Evolutionary conservation across 2,888 invertebrate species (phyloP).

Genomic region (Ctenicera cuprea): DNA sequence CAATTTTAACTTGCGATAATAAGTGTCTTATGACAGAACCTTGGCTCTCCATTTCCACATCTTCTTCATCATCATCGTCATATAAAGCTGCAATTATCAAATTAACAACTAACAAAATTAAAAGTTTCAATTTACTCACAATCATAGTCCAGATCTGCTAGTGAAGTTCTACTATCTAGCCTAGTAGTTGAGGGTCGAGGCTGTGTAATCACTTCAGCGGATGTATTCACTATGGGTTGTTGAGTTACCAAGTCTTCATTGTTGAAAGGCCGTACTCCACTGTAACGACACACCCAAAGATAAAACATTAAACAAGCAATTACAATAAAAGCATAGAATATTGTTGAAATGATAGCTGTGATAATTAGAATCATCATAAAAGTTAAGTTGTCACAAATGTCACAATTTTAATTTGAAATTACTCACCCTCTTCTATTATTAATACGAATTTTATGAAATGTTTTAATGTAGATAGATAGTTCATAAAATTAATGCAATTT

Average conservation of each 20-base stretch:
- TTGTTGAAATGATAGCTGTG: not conserved
- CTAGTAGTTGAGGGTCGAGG: slow-evolving; percentile 11
- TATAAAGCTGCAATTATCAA: slow-evolving; percentile 83
- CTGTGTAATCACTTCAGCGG: not conserved
- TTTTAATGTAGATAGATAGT: too few relatives aligned
- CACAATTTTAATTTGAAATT: not conserved
- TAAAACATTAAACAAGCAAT: not conserved
- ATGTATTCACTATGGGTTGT: slow-evolving; percentile 9
- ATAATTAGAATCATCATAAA: not conserved
- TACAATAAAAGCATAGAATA: not conserved
- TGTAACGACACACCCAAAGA: not conserved
- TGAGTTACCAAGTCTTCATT: slow-evolving; percentile 20
- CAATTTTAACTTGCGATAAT: slow-evolving; percentile 97
- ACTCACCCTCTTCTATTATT: not conserved
- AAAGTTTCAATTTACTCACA: slow-evolving; percentile 40
- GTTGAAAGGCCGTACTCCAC: slow-evolving; percentile 22
- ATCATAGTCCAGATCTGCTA: slow-evolving; percentile 47
- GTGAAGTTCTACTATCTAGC: slow-evolving; percentile 1
- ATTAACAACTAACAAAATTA: too few relatives aligned
- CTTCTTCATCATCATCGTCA: slow-evolving; percentile 92
- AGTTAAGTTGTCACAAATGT: not conserved
- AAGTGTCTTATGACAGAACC: slow-evolving; percentile 98
- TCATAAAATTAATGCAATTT: too few relatives aligned
- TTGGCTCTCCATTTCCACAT: slow-evolving; percentile 95
- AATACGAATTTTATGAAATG: too few relatives aligned